Conservation (phyloP, 2,888 invertebrate species). For the Clepsis dumicolana region DNA sequence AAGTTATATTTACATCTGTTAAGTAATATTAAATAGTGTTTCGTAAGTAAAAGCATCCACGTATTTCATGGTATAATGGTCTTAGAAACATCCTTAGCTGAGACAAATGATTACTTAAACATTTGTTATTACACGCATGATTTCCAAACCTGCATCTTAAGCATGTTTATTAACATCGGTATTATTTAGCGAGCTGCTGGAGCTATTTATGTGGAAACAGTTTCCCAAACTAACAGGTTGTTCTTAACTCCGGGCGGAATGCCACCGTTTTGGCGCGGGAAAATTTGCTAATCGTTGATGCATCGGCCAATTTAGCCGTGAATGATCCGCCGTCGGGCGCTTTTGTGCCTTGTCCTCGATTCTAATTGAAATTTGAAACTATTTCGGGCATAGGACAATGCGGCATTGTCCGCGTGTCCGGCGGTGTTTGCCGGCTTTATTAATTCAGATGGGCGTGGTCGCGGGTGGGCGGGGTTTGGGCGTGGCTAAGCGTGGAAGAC, state of each 20-base stretch:
- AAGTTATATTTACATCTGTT: too few species aligned
- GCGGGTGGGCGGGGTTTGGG: conserved; percentile 69
- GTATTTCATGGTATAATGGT: too few species aligned
- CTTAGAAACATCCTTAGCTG: background rate
- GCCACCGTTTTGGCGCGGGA: conserved; percentile 52
- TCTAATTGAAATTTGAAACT: conserved; percentile 87
- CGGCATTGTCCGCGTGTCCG: conserved; percentile 84
- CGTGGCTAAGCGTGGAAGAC: conserved; percentile 56
- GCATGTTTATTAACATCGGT: background rate
- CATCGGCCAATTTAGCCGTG: conserved; percentile 77
- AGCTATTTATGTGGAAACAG: background rate
- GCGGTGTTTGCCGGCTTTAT: conserved; percentile 84
- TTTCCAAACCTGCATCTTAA: background rate
- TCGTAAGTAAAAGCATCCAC: too few species aligned
- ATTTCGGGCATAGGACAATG: conserved; percentile 84
- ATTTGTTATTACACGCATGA: background rate
- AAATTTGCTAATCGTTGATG: conserved; percentile 58
- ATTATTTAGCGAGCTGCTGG: background rate
- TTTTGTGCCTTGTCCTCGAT: conserved; percentile 80
- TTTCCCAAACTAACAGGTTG: conserved; percentile 27
- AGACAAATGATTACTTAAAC: background rate
- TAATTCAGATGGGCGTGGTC: conserved; percentile 83
- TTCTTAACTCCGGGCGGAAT: conserved; percentile 30
- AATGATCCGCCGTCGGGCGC: conserved; percentile 75
- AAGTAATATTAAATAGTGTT: too few species aligned